A percentile compares a stretch with the other conserved stretches of the same genome.
Evolutionary conservation across 2,888 invertebrate genomes (phyloP).

Genomic region (Acrocyrtus sp.): DNA sequence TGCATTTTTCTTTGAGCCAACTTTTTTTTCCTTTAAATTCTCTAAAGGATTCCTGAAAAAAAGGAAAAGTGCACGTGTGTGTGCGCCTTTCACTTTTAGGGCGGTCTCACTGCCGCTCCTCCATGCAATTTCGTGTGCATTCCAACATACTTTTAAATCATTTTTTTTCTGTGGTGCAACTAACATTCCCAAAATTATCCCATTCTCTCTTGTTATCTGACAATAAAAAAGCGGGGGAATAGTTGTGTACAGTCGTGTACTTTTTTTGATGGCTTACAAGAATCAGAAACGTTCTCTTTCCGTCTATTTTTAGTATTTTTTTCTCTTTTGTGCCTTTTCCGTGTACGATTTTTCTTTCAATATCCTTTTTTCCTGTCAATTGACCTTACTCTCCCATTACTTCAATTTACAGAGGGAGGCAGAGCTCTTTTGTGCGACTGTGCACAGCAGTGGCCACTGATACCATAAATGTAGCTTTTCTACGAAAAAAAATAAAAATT

Average conservation of each 20-base stretch:
- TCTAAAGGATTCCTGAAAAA: too few relatives aligned
- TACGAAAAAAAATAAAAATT: neutral
- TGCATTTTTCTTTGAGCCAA: conserved; percentile 7
- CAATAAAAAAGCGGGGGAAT: conserved; percentile 24
- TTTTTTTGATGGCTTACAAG: conserved; percentile 22
- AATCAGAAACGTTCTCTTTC: conserved; percentile 8
- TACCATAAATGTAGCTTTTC: too few relatives aligned
- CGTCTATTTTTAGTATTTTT: conserved; percentile 8
- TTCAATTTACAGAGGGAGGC: too few relatives aligned
- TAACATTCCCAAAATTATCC: conserved; percentile 49
- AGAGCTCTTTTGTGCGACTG: too few relatives aligned
- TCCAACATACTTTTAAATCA: conserved; percentile 43
- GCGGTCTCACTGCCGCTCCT: neutral
- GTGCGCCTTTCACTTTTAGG: too few relatives aligned
- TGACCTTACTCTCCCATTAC: too few relatives aligned
- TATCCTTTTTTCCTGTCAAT: conserved; percentile 49
- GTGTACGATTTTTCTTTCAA: conserved; percentile 34
- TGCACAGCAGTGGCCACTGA: too few relatives aligned
- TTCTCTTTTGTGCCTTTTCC: too few relatives aligned
- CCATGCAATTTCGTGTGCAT: conserved; percentile 5
- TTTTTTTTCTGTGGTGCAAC: conserved; percentile 49
- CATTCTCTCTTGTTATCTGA: conserved; percentile 46
- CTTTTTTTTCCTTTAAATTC: neutral
- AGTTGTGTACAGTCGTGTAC: conserved; percentile 4
- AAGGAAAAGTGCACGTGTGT: too few relatives aligned